These are phyloP conservation scores for Timandra comae DNA, from an alignment of 2,888 invertebrate species.

Conservation along the genomic window DNA sequence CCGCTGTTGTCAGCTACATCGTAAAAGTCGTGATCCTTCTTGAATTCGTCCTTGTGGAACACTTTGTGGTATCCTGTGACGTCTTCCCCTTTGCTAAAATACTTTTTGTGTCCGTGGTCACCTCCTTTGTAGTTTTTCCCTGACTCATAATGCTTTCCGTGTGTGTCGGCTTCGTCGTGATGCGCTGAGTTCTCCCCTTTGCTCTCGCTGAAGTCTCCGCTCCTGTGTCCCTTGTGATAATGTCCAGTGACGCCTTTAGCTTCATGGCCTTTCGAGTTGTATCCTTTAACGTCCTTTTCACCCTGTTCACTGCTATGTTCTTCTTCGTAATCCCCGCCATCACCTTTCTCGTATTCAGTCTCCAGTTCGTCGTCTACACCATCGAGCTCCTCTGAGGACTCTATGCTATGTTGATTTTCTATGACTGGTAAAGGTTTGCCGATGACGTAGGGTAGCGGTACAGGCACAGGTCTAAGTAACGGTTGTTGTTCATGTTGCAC, in stretches of 20 bases:
- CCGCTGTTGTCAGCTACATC: slow-evolving; percentile 82
- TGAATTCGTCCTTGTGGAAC: slow-evolving; percentile 86
- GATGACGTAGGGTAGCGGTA: slow-evolving; percentile 55
- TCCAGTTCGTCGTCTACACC: slow-evolving; percentile 29
- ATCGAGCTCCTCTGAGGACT: slow-evolving; percentile 40
- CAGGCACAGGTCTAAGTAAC: slow-evolving; percentile 44
- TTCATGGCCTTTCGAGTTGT: slow-evolving; percentile 67
- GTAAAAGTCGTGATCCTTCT: slow-evolving; percentile 86
- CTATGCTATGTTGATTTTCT: slow-evolving; percentile 50
- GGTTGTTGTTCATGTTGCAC: slow-evolving; percentile 45
- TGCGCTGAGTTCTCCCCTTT: slow-evolving; percentile 74
- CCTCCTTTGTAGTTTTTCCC: slow-evolving; percentile 74
- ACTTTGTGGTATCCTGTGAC: slow-evolving; percentile 84
- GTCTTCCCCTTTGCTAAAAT: slow-evolving; percentile 82
- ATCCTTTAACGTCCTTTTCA: slow-evolving; percentile 75
- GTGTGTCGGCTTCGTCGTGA: slow-evolving; percentile 70
- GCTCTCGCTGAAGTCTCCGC: slow-evolving; percentile 71
- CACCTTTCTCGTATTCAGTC: slow-evolving; percentile 51
- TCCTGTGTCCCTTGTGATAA: slow-evolving; percentile 70
- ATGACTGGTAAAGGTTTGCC: slow-evolving; percentile 47
- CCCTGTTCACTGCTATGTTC: slow-evolving; percentile 70
- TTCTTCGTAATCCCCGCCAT: slow-evolving; percentile 65
- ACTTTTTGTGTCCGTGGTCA: slow-evolving; percentile 75
- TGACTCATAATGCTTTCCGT: slow-evolving; percentile 73
- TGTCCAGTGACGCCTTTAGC: slow-evolving; percentile 76